phyloP scores from a whole-genome alignment of 1,140 invertebrate genomes.

The Calosoma granatense region DNA sequence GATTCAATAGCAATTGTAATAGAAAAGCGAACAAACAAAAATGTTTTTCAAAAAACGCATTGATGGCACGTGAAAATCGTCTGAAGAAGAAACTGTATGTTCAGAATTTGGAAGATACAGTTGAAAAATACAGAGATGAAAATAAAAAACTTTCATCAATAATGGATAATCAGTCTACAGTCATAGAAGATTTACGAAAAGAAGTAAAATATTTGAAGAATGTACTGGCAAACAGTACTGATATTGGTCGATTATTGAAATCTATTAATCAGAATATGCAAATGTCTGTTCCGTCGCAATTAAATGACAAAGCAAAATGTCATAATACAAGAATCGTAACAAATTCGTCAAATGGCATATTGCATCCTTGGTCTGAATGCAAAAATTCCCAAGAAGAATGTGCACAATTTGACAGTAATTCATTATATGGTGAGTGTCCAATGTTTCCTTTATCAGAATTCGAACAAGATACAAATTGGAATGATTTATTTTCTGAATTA shows the following conservation, averaged over 20 bases:
- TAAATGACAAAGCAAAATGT: constrained; percentile 12
- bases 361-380: constrained; percentile 23
- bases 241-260: constrained; percentile 36
- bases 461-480: constrained; percentile 4
- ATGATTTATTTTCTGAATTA: constrained; percentile 10
- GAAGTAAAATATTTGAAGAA: constrained; percentile 42
- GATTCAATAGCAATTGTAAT: background rate
- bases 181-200: constrained; percentile 36
- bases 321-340: constrained; percentile 10
- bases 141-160: constrained; percentile 38
- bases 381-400: constrained; percentile 16
- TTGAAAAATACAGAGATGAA: constrained; percentile 33
- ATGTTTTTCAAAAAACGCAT: constrained; percentile 37
- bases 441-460: constrained; percentile 15
- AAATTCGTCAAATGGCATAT: constrained; percentile 16
- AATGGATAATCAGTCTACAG: constrained; percentile 36
- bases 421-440: constrained; percentile 14
- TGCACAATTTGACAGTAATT: constrained; percentile 11
- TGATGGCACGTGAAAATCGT: constrained; percentile 47
- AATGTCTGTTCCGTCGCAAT: constrained; percentile 20
- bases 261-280: constrained; percentile 32
- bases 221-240: constrained; percentile 40
- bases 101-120: constrained; percentile 41
- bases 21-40: constrained; percentile 18
- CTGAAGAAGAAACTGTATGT: constrained; percentile 46